A percentile compares a stretch with the other conserved stretches of the same genome.
Evolutionary conservation across 2,113 vertebrate species (phyloP).

Genomic region (Aptenodytes patagonicus): DNA sequence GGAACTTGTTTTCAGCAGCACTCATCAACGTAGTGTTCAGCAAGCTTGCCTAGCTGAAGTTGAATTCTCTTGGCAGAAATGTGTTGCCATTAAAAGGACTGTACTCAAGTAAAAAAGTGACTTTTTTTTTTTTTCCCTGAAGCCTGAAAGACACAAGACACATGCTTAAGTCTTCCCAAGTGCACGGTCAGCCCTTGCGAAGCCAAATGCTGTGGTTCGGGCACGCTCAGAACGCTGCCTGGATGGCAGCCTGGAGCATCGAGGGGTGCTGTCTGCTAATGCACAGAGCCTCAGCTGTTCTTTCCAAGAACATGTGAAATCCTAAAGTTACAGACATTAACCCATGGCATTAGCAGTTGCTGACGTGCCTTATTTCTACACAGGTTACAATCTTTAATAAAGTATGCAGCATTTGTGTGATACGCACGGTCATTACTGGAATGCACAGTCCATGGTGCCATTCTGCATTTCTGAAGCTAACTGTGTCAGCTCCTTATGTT

Average conservation of each 20-base stretch:
- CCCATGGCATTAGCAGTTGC: neutral
- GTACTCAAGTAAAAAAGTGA: neutral
- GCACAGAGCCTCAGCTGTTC: neutral
- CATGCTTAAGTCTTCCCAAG: neutral
- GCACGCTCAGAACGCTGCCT: neutral
- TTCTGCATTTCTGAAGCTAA: neutral
- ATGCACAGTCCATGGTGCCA: fast-evolving
- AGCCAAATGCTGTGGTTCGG: neutral
- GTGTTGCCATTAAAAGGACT: neutral
- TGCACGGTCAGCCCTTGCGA: neutral
- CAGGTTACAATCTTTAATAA: neutral
- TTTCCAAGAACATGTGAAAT: neutral
- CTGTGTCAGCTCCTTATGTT: neutral
- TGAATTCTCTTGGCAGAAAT: neutral
- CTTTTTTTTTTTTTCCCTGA: neutral
- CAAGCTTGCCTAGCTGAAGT: neutral
- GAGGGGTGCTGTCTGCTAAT: neutral
- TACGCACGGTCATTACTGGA: neutral
- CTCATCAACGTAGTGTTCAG: neutral
- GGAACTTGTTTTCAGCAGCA: neutral
- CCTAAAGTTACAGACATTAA: neutral
- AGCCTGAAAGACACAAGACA: neutral
- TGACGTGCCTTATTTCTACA: neutral
- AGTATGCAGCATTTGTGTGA: neutral
- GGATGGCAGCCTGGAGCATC: neutral